These are phyloP conservation scores for Oriolus oriolus DNA, from an alignment of 2,113 vertebrate species.

Conservation along the genomic window DNA sequence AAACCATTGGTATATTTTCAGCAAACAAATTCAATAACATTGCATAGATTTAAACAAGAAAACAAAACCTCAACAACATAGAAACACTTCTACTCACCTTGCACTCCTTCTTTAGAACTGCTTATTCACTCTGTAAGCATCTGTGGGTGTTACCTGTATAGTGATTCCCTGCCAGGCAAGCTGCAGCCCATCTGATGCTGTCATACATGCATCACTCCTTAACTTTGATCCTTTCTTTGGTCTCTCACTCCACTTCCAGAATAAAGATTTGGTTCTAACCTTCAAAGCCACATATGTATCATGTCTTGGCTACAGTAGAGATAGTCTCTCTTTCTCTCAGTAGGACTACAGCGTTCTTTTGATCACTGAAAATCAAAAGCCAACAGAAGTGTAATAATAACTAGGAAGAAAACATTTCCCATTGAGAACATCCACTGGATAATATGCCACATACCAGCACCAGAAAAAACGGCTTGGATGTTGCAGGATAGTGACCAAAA, in stretches of 20 bases:
- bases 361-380: slow-evolving; percentile 33
- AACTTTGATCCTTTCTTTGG: slow-evolving; percentile 24
- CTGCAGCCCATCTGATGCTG: background rate
- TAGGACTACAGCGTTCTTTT: background rate
- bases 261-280: background rate
- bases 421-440: background rate
- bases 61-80: background rate
- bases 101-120: background rate
- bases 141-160: background rate
- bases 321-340: background rate
- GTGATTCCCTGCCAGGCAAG: background rate
- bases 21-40: background rate
- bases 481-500: background rate
- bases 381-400: background rate
- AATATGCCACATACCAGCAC: background rate
- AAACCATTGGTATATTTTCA: background rate
- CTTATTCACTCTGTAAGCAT: background rate
- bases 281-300: slow-evolving; percentile 8
- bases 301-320: background rate
- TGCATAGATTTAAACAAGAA: background rate
- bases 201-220: background rate
- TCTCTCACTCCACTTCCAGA: background rate
- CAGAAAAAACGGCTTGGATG: background rate
- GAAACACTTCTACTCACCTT: background rate
- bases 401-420: background rate